Conservation (phyloP, 2,888 invertebrate genomes). For the Capitulum mitella region DNA sequence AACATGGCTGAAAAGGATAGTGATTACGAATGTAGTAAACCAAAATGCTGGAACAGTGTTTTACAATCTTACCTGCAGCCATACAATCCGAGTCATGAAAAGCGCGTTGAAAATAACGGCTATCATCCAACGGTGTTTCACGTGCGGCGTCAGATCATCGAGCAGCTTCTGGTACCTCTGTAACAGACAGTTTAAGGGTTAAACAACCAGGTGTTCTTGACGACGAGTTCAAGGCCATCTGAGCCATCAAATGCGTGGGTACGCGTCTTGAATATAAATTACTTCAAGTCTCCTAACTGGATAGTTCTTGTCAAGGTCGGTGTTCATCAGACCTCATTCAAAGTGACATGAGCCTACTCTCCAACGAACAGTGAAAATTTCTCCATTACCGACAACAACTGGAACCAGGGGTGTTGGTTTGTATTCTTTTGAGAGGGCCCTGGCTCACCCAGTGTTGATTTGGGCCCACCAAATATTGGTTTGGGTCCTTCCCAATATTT, state of each 20-base stretch:
- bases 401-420: too few species aligned
- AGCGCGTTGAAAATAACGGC: slow-evolving; percentile 59
- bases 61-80: slow-evolving; percentile 53
- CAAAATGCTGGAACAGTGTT: neutral
- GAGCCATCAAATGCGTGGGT: neutral
- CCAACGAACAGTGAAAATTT: too few species aligned
- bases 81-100: slow-evolving; percentile 72
- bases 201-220: too few species aligned
- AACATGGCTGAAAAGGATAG: neutral
- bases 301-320: neutral
- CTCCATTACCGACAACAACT: too few species aligned
- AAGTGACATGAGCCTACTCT: neutral
- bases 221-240: neutral
- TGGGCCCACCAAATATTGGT: too few species aligned
- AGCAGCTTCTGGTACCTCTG: slow-evolving; percentile 64
- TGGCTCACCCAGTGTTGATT: too few species aligned
- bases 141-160: slow-evolving; percentile 79
- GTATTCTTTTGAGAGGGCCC: too few species aligned
- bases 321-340: neutral
- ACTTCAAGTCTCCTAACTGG: neutral
- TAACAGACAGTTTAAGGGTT: too few species aligned
- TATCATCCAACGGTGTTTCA: slow-evolving; percentile 69
- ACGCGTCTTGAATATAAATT: neutral
- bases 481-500: too few species aligned
- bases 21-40: neutral